These are phyloP conservation scores for Drosophila pseudoobscura DNA, from an alignment of 1,140 invertebrate genomes.

Conservation along the genomic window DNA sequence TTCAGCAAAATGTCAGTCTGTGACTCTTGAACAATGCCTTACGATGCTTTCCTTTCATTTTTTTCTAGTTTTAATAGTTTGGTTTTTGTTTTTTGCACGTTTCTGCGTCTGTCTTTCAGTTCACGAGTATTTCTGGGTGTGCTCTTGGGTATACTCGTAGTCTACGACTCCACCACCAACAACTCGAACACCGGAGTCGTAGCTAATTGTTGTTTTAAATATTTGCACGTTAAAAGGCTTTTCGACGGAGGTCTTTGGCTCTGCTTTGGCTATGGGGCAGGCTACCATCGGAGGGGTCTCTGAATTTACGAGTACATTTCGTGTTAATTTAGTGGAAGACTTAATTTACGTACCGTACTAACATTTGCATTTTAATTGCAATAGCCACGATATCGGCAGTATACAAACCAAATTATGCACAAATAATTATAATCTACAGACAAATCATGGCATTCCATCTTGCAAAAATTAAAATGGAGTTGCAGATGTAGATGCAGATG, in stretches of 20 bases:
- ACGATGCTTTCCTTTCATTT: slow-evolving; percentile 32
- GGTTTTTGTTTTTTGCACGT: slow-evolving; percentile 14
- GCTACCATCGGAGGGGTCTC: not conserved
- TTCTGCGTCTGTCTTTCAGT: slow-evolving; percentile 24
- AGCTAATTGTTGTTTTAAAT: slow-evolving; percentile 68
- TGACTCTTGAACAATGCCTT: slow-evolving; percentile 23
- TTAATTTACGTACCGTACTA: slow-evolving; percentile 55
- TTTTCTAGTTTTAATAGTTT: slow-evolving; percentile 41
- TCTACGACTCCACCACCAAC: slow-evolving; percentile 5
- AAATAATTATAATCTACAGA: slow-evolving; percentile 32
- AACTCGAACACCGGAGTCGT: slow-evolving; percentile 1
- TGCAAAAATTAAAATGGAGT: slow-evolving; percentile 36
- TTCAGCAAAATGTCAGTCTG: slow-evolving; percentile 69
- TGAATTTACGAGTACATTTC: slow-evolving; percentile 28
- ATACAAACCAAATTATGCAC: slow-evolving; percentile 30
- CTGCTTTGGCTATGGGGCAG: slow-evolving; percentile 10
- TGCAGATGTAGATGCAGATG: too few species aligned
- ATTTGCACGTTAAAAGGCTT: slow-evolving; percentile 47
- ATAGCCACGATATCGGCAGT: slow-evolving; percentile 13
- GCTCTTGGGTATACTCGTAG: slow-evolving; percentile 16
- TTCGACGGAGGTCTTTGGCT: slow-evolving; percentile 33
- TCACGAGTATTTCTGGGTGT: slow-evolving; percentile 52
- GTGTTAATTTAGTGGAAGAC: slow-evolving; percentile 52
- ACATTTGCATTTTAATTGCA: slow-evolving; percentile 65
- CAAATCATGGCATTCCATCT: slow-evolving; percentile 36